phyloP scores from a whole-genome alignment of 2,113 vertebrate genomes.

The Eublepharis macularius region DNA sequence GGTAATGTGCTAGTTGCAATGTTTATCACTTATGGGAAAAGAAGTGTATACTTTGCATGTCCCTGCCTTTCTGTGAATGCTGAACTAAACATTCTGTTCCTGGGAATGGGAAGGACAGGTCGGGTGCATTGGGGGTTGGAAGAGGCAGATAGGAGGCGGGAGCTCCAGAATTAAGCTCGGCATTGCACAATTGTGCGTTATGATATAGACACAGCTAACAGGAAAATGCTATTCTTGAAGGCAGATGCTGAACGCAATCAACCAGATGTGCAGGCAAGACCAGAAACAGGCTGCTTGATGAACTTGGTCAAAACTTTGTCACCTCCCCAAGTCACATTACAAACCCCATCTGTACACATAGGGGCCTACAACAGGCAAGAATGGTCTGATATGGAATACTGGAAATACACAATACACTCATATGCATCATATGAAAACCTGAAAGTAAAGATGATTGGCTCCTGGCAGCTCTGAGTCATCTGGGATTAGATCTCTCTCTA shows the following conservation, averaged over 20 bases:
- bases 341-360: not conserved
- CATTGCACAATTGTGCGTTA: not conserved
- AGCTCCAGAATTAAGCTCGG: not conserved
- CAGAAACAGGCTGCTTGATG: not conserved
- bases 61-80: not conserved
- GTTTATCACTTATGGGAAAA: not conserved
- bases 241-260: not conserved
- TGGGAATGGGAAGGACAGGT: not conserved
- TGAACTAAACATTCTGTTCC: constrained; percentile 3
- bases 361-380: not conserved
- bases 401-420: too few species aligned
- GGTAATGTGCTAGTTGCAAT: not conserved
- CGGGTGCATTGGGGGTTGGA: not conserved
- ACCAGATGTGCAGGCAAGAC: not conserved
- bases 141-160: not conserved
- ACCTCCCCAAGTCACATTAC: not conserved
- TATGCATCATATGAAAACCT: too few species aligned
- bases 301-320: not conserved
- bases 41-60: not conserved
- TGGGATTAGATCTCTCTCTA: too few species aligned
- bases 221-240: not conserved
- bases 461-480: too few species aligned
- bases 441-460: too few species aligned
- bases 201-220: not conserved
- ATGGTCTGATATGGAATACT: too few species aligned